Evolutionary conservation across 53 echinoderm and acorn worm species (phyloP), one percentile per base, ranked within the genome.

Genomic region (Antedon mediterranea): DNA sequence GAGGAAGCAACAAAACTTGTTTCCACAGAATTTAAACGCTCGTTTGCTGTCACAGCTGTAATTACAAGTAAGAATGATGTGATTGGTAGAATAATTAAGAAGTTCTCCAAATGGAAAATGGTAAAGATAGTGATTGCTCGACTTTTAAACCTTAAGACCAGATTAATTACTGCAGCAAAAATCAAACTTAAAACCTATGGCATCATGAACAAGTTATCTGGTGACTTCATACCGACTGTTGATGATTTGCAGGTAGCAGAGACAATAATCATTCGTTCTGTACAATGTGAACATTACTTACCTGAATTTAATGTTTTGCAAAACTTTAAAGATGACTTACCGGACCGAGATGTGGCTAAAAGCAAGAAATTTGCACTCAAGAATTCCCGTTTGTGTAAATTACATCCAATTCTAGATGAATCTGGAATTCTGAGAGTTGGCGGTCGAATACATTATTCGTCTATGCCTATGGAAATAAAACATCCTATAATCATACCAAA

Each of bases 361-460:
- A 37, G 11, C 37, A 37, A 37, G 37, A 37, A 4, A 37, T 37
- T 37, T 6, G 4, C 37, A 37, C 11, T 37, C 37, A 37, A 37
- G 4, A 6, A 11, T 37, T 37, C 37, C 37, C 4, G 37, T 37
- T 11, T 37, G 11, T 37, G 11, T 37, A 37, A 37, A 37, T 73
- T 85, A 15, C 79, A 82, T 41, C 83, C 89, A 20, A 82, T 85
- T 72, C 30, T 88, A 14, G 82, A 88, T 71, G 79, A 85, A 4
- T 31, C 43, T 15, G 74, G 73, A 8, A 14, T 88, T 5, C 31
- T 88, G 11, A 74, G 85, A 28, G 82, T 88, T 26, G 85, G 89
- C 27, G 89, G 89, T 29, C 80, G 89, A 0, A 71, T 88, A 31
- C 75, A 43, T 3, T 28, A 37, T 43, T 32, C 74, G 7, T 27